Percentiles rank a stretch among this genome's conserved stretches.
phyloP scores from a whole-genome alignment of 2,113 vertebrate genomes.

The Cyrtonyx montezumae region DNA sequence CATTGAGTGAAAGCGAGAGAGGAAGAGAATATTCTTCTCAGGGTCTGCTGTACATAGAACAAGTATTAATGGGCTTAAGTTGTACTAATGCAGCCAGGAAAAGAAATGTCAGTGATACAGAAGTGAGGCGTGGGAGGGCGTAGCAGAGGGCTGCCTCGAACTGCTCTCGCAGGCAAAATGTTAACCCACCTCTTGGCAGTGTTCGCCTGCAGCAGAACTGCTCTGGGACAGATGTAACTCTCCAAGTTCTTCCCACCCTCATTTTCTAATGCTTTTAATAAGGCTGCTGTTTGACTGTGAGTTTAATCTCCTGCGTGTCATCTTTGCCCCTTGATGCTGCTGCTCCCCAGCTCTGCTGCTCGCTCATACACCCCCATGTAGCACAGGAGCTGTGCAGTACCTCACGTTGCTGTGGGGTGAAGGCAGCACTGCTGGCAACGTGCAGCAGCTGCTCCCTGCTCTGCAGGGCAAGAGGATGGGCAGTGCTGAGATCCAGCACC shows the following conservation, averaged over 20 bases:
- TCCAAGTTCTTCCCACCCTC: neutral
- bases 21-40: slow-evolving; percentile 1
- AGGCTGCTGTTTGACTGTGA: neutral
- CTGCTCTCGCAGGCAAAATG: neutral
- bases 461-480: neutral
- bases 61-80: slow-evolving; percentile 33
- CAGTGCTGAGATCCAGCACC: neutral
- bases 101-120: neutral
- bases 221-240: neutral
- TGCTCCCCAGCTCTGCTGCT: neutral
- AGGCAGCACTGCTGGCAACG: neutral
- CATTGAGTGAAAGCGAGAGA: slow-evolving; percentile 6
- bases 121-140: neutral
- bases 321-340: neutral
- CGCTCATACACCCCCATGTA: neutral
- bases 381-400: neutral
- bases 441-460: neutral
- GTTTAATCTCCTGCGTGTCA: neutral
- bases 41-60: neutral
- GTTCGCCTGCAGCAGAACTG: neutral
- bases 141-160: neutral
- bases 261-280: neutral
- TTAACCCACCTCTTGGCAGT: neutral
- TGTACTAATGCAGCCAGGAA: neutral
- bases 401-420: too few species aligned